phyloP scores from a whole-genome alignment of 2,113 vertebrate genomes.

The Ivindomyrus marchei region DNA sequence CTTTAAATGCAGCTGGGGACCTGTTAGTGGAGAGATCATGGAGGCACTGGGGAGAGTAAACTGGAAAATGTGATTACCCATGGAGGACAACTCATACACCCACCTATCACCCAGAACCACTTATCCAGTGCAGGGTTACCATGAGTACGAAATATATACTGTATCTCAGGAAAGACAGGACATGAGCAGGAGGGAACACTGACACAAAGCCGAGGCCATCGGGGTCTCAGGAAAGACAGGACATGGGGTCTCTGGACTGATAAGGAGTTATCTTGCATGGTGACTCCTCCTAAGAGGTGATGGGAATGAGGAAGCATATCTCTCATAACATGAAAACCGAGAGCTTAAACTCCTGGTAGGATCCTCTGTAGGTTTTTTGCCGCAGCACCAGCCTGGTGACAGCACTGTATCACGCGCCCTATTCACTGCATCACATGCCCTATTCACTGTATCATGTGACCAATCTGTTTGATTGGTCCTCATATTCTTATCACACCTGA shows the following conservation, averaged over 20 bases:
- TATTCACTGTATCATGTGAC: not conserved
- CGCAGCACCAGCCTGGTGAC: too few relatives aligned
- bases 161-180: not conserved
- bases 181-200: not conserved
- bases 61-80: not conserved
- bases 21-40: not conserved
- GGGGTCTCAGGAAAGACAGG: too few relatives aligned
- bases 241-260: not conserved
- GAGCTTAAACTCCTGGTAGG: not conserved
- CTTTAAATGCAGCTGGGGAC: not conserved
- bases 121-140: not conserved
- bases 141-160: not conserved
- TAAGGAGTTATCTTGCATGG: not conserved
- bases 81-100: not conserved
- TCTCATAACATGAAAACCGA: not conserved
- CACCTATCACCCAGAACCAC: not conserved
- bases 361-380: not conserved
- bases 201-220: not conserved
- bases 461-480: not conserved
- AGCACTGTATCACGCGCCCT: too few relatives aligned
- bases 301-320: not conserved
- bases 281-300: not conserved
- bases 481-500: not conserved
- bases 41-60: not conserved
- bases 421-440: too few relatives aligned